phyloP scores from a whole-genome alignment of 1,140 invertebrate genomes.

The Anastrepha ludens region DNA sequence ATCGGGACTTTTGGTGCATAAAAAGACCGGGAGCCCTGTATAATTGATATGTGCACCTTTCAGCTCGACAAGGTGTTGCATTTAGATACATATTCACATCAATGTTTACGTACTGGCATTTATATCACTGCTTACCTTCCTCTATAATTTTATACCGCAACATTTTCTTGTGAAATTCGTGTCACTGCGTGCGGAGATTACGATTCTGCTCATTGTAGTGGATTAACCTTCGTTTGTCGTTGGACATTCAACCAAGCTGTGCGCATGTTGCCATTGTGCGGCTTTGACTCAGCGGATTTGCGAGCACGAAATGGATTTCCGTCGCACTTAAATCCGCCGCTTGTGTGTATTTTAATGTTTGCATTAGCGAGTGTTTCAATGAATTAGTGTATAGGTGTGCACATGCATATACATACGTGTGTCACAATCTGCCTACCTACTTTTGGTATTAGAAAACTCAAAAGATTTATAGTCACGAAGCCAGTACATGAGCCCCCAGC shows the following conservation, averaged over 20 bases:
- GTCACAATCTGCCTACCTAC: neutral
- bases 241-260: neutral
- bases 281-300: neutral
- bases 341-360: neutral
- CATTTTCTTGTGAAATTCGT: neutral
- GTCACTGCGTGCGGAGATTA: neutral
- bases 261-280: neutral
- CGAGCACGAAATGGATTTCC: slow-evolving; percentile 31
- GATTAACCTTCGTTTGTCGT: slow-evolving; percentile 20
- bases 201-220: neutral
- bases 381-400: neutral
- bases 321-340: neutral
- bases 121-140: too few relatives aligned
- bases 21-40: too few relatives aligned
- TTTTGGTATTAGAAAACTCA: neutral
- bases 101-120: too few relatives aligned
- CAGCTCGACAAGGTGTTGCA: too few relatives aligned
- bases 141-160: neutral
- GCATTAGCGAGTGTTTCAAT: neutral
- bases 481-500: too few relatives aligned
- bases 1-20: too few relatives aligned
- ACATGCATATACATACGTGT: neutral
- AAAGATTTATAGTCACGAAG: neutral
- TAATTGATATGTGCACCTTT: too few relatives aligned
- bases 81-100: too few relatives aligned